These are phyloP conservation scores for Labrus mixtus DNA, from an alignment of 2,113 vertebrate species.

Conservation along the genomic window DNA sequence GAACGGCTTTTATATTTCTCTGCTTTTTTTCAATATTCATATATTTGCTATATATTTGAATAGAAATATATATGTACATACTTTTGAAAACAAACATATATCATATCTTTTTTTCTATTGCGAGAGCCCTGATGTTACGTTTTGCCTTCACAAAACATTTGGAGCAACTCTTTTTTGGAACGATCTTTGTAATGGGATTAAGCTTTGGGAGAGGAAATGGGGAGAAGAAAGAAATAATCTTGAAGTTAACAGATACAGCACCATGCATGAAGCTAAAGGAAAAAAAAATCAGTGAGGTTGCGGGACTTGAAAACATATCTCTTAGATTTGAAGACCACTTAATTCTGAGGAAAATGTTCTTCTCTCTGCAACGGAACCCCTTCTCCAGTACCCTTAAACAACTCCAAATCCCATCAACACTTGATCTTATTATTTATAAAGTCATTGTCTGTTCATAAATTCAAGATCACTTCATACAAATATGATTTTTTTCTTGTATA, in stretches of 20 bases:
- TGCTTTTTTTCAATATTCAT: slow-evolving; percentile 84
- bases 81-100: slow-evolving; percentile 86
- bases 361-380: slow-evolving; percentile 34
- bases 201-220: slow-evolving; percentile 78
- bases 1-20: slow-evolving; percentile 84
- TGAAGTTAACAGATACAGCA: slow-evolving; percentile 64
- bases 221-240: slow-evolving; percentile 21
- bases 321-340: slow-evolving; percentile 59
- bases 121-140: slow-evolving; percentile 86
- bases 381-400: slow-evolving; percentile 22
- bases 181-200: slow-evolving; percentile 78
- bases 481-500: slow-evolving; percentile 51
- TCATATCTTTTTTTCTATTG: slow-evolving; percentile 81
- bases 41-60: slow-evolving; percentile 87
- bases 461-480: slow-evolving; percentile 55
- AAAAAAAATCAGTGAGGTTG: slow-evolving; percentile 51
- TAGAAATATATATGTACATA: slow-evolving; percentile 89
- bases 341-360: slow-evolving; percentile 29
- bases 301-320: slow-evolving; percentile 59
- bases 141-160: slow-evolving; percentile 80
- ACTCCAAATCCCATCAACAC: slow-evolving; percentile 34
- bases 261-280: slow-evolving; percentile 72
- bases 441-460: slow-evolving; percentile 60
- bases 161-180: slow-evolving; percentile 80
- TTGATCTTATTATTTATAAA: slow-evolving; percentile 33